These are phyloP conservation scores for Gymnarchus niloticus DNA, from an alignment of 2,113 vertebrate genomes.

Conservation along the genomic window DNA sequence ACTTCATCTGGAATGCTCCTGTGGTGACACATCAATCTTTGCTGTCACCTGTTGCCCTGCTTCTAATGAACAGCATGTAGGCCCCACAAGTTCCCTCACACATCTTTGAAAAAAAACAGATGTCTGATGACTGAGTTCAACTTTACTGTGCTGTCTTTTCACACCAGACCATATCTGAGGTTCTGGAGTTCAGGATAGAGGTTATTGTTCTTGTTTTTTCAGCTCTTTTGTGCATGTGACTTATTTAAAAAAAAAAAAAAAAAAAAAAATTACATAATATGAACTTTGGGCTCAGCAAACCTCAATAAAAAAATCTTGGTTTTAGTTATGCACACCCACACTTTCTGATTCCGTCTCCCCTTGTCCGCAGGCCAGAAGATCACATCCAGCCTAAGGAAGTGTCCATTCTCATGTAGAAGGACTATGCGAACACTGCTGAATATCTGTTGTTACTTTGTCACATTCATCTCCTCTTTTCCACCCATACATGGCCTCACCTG, in stretches of 20 bases:
- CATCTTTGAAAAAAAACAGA: neutral
- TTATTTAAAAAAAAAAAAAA: too few species aligned
- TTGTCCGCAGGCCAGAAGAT: conserved; percentile 32
- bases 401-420: neutral
- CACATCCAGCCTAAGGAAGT: neutral
- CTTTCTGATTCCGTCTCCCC: conserved; percentile 28
- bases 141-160: neutral
- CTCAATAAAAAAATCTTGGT: neutral
- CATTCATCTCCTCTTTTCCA: neutral
- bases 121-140: conserved; percentile 13
- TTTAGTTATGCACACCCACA: conserved; percentile 8
- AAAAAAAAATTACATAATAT: neutral
- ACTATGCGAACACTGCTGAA: neutral
- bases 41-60: conserved; percentile 25
- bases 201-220: neutral
- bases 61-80: conserved; percentile 35
- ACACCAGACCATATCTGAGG: neutral
- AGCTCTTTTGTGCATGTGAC: neutral
- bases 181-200: neutral
- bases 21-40: neutral
- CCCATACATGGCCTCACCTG: neutral
- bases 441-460: neutral
- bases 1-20: neutral
- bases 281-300: neutral
- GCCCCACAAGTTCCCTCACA: conserved; percentile 18